Evolutionary conservation across 1,140 invertebrate species (phyloP), one percentile per base, ranked within the genome.

Genomic region (Nixonia krombeini): DNA sequence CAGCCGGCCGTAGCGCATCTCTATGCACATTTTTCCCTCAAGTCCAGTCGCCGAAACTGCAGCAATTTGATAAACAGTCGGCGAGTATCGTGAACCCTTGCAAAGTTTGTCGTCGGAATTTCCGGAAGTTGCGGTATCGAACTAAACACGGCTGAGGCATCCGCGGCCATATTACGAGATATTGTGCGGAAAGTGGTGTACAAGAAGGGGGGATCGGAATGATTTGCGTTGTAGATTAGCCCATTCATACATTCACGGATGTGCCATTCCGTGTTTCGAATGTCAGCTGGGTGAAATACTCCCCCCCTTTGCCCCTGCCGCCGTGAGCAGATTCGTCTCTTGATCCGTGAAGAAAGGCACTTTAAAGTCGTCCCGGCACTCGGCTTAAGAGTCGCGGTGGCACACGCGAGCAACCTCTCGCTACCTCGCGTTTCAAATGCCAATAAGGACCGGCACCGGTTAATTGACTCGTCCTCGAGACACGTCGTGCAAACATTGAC

Each of bases 221-320:
- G 29, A 31, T 31, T 31, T 31, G 29, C 29, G 29, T 31, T 31
- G 29, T 31, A 31, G 29, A 31, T 31, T 31, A 31, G 10, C 8
- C 8, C 29, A 31, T 31, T 31, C 29, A 4, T 31, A 31, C 3
- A 2, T n/a, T 31, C 29, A 9, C 29, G 9, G 29, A 31, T 31
- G 29, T 9, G 29, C 29, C 29, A 31, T 31, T 31, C 29, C 8
- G 29, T 8, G 9, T 31, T 31, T 9, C 8, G 29, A 31, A 12
- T 12, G 8, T 31, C n/a, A n/a, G n/a, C n/a, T n/a, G n/a, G n/a
- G n/a, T n/a, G n/a, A n/a, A n/a, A n/a, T n/a, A n/a, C n/a, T n/a
- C n/a, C n/a, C n/a, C n/a, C n/a, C n/a, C n/a, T n/a, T n/a, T n/a
- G n/a, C n/a, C n/a, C n/a, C n/a, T n/a, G n/a, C n/a, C n/a, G n/a